Conservation (phyloP, 2,888 invertebrate species). For the Cheilosia scutellata region DNA sequence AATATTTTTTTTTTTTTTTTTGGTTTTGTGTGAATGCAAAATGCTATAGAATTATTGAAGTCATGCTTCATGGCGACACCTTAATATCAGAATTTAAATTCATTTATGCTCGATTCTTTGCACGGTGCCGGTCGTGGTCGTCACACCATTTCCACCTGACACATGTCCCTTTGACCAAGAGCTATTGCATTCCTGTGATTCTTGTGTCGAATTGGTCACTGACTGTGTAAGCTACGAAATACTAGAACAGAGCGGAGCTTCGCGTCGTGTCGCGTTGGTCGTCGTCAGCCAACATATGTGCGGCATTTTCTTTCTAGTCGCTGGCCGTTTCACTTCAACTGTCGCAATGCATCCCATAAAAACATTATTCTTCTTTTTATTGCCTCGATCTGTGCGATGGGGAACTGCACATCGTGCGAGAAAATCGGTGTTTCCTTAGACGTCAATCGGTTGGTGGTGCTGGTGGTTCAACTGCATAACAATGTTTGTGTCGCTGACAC, state of each 20-base stretch:
- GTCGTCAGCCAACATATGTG: constrained; percentile 1
- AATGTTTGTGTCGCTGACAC: constrained; percentile 47
- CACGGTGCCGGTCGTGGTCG: constrained; percentile 47
- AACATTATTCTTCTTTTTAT: constrained; percentile 69
- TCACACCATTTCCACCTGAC: constrained; percentile 72
- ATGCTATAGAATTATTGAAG: constrained; percentile 64
- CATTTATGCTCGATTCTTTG: constrained; percentile 57
- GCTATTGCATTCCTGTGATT: constrained; percentile 62
- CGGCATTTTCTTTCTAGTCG: constrained; percentile 54
- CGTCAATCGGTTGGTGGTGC: constrained; percentile 50
- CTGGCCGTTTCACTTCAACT: constrained; percentile 46
- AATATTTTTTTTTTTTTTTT: neutral
- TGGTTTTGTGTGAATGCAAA: constrained; percentile 55
- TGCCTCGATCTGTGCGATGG: constrained; percentile 34
- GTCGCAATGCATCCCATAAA: constrained; percentile 46
- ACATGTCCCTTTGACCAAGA: constrained; percentile 45
- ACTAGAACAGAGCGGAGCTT: constrained; percentile 12
- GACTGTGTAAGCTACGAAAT: constrained; percentile 24
- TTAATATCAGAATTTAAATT: constrained; percentile 74
- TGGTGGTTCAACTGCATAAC: constrained; percentile 32
- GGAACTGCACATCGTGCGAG: constrained; percentile 68
- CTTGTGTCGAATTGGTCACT: constrained; percentile 72
- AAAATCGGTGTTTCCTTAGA: constrained; percentile 66
- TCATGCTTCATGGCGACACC: constrained; percentile 76
- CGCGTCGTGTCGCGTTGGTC: neutral